Evolutionary conservation across 2,797 vertebrate genomes (phyloP), one percentile per base, ranked within the genome.

Genomic region (Xyrichtys novacula): DNA sequence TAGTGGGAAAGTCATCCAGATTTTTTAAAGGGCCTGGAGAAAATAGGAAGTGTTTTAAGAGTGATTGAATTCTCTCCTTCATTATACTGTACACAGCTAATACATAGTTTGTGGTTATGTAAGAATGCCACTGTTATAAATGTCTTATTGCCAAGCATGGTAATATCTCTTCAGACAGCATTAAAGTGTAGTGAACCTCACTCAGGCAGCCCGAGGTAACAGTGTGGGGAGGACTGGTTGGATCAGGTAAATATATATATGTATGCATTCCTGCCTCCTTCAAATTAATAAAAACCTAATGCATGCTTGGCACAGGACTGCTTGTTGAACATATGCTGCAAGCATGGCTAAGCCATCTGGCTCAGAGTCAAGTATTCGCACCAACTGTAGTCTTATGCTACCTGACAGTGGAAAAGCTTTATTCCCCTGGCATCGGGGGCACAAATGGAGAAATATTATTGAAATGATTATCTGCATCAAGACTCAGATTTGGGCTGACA

Each of bases 391-490:
- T 93, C 96, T 98, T 96, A 96, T 94, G 93, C 95, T 98, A 98
- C 97, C 98, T 99, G 97, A 99, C 97, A 98, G 96, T 94, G 96
- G 96, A 95, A 96, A 97, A 97, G 96, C 95, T 95, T 96, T 97
- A 98, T 98, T 99, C 97, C 98, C 97, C 90, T 93, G 95, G 96
- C 95, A 95, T 96, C 92, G 94, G 93, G 95, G 96, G 95, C 97
- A 98, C 97, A 99, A 99, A 99, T 98, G 97, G 97, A 98, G 97
- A 98, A 99, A 99, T 99, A 99, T 99, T 99, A 99, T 98, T 99
- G 97, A 98, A 99, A 98, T 99, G 97, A 99, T 99, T 98, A 99
- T 99, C 97, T 98, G 97, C 97, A 98, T 99, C 97, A 98, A 97
- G 97, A 98, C 97, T 99, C 97, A 99, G 97, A 99, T 99, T 98